Conservation (phyloP, 2,888 invertebrate species). For the Limulus polyphemus region DNA sequence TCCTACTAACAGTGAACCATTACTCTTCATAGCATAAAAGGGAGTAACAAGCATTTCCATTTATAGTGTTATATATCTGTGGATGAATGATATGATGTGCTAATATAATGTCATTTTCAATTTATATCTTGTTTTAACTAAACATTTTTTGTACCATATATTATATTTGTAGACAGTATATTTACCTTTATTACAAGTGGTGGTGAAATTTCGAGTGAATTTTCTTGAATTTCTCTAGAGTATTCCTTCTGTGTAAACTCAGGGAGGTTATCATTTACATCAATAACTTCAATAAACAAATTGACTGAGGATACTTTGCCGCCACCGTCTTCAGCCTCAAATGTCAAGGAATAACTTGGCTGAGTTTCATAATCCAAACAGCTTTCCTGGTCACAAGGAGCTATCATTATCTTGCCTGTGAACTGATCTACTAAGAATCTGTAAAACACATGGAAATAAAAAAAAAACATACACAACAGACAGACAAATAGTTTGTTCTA, state of each 20-base stretch:
- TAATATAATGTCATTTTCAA: neutral
- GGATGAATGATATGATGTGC: too few relatives aligned
- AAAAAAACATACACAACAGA: too few relatives aligned
- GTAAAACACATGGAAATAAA: neutral
- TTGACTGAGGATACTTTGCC: slow-evolving; percentile 51
- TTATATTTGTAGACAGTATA: too few relatives aligned
- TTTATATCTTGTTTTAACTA: neutral
- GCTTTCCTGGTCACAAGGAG: slow-evolving; percentile 30
- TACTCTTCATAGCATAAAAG: too few relatives aligned
- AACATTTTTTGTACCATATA: neutral
- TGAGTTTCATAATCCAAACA: slow-evolving; percentile 64
- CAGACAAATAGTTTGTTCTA: too few relatives aligned
- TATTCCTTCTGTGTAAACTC: slow-evolving; percentile 56
- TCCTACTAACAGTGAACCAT: too few relatives aligned
- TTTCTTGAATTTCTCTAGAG: slow-evolving; percentile 60
- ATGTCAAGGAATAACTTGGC: slow-evolving; percentile 61
- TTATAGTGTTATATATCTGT: too few relatives aligned
- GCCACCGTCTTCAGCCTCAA: slow-evolving; percentile 69
- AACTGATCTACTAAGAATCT: slow-evolving; percentile 53
- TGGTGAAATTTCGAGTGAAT: slow-evolving; percentile 60
- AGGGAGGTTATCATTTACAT: slow-evolving; percentile 65
- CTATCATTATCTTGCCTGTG: slow-evolving; percentile 54
- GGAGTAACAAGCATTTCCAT: too few relatives aligned
- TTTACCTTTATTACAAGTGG: slow-evolving; percentile 55
- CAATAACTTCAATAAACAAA: slow-evolving; percentile 55